A percentile compares a stretch with the other conserved stretches of the same genome.
These are phyloP conservation scores for Phalloptychus januarius DNA, from an alignment of 2,797 vertebrate species.

Conservation along the genomic window DNA sequence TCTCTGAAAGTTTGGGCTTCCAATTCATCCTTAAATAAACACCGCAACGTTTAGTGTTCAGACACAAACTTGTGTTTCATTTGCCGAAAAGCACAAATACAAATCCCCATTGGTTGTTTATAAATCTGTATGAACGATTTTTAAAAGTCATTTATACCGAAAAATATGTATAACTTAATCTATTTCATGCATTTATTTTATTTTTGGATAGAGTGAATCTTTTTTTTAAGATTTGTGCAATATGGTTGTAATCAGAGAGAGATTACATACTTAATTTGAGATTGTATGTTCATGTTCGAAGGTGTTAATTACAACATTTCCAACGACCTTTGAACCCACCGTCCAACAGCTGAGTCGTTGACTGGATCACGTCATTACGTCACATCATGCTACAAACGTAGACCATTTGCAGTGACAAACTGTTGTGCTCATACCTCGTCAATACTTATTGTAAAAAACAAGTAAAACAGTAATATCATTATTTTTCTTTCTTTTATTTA, in stretches of 20 bases:
- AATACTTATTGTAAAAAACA: background rate
- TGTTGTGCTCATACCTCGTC: background rate
- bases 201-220: too few species aligned
- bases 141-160: background rate
- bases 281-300: too few species aligned
- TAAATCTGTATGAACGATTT: too few species aligned
- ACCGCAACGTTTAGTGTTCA: background rate
- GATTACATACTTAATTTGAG: too few species aligned
- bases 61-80: background rate
- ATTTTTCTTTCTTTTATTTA: background rate
- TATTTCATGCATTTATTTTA: background rate
- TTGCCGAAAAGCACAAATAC: background rate
- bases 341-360: constrained; percentile 71
- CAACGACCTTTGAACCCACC: constrained; percentile 23
- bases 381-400: constrained; percentile 26
- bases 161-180: background rate
- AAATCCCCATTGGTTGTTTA: background rate
- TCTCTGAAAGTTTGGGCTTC: constrained; percentile 2
- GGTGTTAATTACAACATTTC: background rate
- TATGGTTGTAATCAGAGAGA: background rate
- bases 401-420: constrained; percentile 9
- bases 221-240: background rate
- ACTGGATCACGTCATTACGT: constrained; percentile 65
- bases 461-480: background rate
- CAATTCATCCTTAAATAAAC: fast-evolving